Percentiles rank a stretch among this genome's conserved stretches.
phyloP scores from a whole-genome alignment of 2,888 invertebrate genomes.

The Caenorhabditis macrosperma region DNA sequence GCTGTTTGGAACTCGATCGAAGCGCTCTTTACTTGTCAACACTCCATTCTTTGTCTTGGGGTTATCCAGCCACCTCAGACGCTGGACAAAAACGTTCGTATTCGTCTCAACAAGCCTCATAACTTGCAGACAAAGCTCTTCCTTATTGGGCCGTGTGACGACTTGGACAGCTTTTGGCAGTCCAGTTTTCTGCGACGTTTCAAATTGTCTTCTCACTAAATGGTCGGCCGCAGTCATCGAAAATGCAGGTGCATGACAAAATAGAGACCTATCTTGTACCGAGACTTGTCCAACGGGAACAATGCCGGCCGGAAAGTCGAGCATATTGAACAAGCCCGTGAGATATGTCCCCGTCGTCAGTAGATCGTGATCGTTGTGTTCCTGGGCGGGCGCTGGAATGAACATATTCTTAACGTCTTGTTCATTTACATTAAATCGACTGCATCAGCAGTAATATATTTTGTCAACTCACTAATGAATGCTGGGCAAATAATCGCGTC shows the following conservation, averaged over 20 bases:
- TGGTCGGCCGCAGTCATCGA: too few species aligned
- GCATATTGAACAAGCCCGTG: slow-evolving; percentile 80
- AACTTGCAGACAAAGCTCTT: slow-evolving; percentile 72
- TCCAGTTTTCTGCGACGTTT: slow-evolving; percentile 59
- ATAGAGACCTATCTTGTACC: too few species aligned
- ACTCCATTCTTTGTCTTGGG: too few species aligned
- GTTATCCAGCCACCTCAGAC: too few species aligned
- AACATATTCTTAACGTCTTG: too few species aligned
- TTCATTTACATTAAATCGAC: too few species aligned
- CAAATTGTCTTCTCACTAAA: too few species aligned
- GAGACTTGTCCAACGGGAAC: slow-evolving; percentile 81
- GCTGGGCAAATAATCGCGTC: slow-evolving; percentile 81
- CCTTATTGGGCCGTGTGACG: slow-evolving; percentile 71
- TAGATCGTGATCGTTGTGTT: slow-evolving; percentile 68
- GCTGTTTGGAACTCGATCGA: too few species aligned
- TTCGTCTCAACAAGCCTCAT: slow-evolving; percentile 68
- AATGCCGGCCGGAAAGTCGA: slow-evolving; percentile 81
- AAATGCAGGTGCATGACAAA: too few species aligned
- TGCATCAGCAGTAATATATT: too few species aligned
- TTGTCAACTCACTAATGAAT: slow-evolving; percentile 73
- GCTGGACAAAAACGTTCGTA: not conserved
- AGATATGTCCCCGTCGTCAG: slow-evolving; percentile 72
- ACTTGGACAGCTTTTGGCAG: slow-evolving; percentile 73
- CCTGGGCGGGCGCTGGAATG: slow-evolving; percentile 75
- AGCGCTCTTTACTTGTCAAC: too few species aligned